Evolutionary conservation across 2,113 vertebrate species (phyloP).

Genomic region (Collichthys lucidus): DNA sequence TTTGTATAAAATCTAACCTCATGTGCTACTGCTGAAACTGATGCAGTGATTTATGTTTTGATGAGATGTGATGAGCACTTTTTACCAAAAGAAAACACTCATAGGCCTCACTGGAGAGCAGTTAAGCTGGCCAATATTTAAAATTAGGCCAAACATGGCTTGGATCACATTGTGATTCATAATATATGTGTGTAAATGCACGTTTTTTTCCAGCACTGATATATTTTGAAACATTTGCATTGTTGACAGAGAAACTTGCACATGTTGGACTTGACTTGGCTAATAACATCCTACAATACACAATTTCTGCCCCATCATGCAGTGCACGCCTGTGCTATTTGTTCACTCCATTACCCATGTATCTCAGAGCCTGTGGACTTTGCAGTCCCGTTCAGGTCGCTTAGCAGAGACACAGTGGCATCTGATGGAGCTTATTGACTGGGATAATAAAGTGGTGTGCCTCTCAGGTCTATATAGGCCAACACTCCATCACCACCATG

Average conservation of each 20-base stretch:
- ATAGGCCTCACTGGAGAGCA: neutral
- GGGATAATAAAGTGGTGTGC: constrained; percentile 17
- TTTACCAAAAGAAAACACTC: neutral
- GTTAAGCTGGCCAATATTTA: neutral
- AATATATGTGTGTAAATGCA: neutral
- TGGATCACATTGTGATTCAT: neutral
- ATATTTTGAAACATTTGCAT: neutral
- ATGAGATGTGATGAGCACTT: too few relatives aligned
- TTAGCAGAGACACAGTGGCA: constrained; percentile 1
- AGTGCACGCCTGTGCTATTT: constrained; percentile 25
- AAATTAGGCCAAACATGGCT: constrained; percentile 4
- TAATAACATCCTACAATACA: neutral
- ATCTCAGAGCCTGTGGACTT: constrained; percentile 10
- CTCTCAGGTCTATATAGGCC: constrained; percentile 23
- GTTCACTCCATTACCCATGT: constrained; percentile 28
- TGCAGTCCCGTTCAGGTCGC: constrained; percentile 23
- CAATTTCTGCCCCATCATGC: constrained; percentile 1
- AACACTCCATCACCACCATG: constrained; percentile 21
- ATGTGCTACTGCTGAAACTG: neutral
- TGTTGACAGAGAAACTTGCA: too few relatives aligned
- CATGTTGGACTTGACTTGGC: neutral
- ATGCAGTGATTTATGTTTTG: neutral
- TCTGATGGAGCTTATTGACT: constrained; percentile 46
- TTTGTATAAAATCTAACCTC: neutral
- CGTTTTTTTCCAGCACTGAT: neutral